Evolutionary conservation across 2,888 invertebrate species (phyloP).

Genomic region (Limulus polyphemus): DNA sequence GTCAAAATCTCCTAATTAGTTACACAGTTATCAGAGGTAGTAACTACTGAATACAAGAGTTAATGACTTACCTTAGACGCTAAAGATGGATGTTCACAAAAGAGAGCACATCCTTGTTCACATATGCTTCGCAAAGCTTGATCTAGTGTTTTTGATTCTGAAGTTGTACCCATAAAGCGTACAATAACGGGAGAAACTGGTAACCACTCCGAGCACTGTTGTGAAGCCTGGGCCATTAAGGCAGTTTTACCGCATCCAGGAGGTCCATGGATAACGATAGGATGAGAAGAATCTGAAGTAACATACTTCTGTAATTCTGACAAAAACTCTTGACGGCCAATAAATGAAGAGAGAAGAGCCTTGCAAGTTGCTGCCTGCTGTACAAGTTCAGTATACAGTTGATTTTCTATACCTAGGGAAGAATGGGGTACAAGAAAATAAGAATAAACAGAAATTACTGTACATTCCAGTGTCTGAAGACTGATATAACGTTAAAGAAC

Average conservation of each 20-base stretch:
- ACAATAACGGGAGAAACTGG: slow-evolving; percentile 39
- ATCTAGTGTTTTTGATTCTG: slow-evolving; percentile 53
- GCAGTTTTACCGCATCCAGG: slow-evolving; percentile 76
- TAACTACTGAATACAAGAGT: too few relatives aligned
- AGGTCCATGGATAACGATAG: slow-evolving; percentile 60
- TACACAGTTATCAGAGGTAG: too few relatives aligned
- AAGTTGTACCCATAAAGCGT: slow-evolving; percentile 41
- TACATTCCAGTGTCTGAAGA: too few relatives aligned
- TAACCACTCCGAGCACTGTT: slow-evolving; percentile 49
- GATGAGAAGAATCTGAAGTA: slow-evolving; percentile 39
- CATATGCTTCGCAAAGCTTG: slow-evolving; percentile 37
- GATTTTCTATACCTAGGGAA: slow-evolving; percentile 44
- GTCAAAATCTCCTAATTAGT: too few relatives aligned
- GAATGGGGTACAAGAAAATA: too few relatives aligned
- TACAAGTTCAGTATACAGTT: slow-evolving; percentile 51
- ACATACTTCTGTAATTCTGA: slow-evolving; percentile 54
- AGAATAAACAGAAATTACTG: too few relatives aligned
- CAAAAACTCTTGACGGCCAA: slow-evolving; percentile 55
- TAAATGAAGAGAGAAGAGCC: slow-evolving; percentile 53
- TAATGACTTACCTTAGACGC: slow-evolving; percentile 31
- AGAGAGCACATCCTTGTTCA: slow-evolving; percentile 52
- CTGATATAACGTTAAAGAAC: too few relatives aligned
- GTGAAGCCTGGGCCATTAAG: slow-evolving; percentile 58
- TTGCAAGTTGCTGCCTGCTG: slow-evolving; percentile 60
- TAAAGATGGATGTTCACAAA: slow-evolving; percentile 45